These are phyloP conservation scores for Apamea anceps DNA, from an alignment of 2,888 invertebrate species.

Conservation along the genomic window DNA sequence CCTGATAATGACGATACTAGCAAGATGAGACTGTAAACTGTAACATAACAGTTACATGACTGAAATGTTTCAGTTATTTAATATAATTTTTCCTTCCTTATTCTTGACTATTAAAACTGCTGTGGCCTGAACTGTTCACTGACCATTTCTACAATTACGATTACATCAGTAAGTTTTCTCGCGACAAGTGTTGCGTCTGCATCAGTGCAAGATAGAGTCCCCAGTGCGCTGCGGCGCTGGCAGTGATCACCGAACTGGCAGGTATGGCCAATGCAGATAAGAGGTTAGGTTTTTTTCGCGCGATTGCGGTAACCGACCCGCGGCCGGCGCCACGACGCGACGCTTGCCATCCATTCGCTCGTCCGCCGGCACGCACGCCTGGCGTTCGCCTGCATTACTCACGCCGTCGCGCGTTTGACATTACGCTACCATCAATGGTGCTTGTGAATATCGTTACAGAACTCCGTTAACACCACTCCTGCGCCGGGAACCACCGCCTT, in stretches of 20 bases:
- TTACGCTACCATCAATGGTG: conserved; percentile 81
- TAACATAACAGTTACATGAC: not conserved
- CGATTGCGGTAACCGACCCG: conserved; percentile 83
- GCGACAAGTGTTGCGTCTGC: conserved; percentile 13
- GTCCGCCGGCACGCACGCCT: conserved; percentile 85
- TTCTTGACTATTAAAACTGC: not conserved
- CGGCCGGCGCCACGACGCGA: conserved; percentile 76
- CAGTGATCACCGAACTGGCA: conserved; percentile 63
- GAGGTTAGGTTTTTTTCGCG: conserved; percentile 84
- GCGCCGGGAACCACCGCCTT: conserved; percentile 53
- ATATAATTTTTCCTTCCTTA: conserved; percentile 24
- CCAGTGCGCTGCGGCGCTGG: conserved; percentile 26
- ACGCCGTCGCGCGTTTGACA: conserved; percentile 72
- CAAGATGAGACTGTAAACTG: conserved; percentile 26
- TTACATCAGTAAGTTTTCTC: not conserved
- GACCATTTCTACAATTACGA: not conserved
- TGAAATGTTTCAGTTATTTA: not conserved
- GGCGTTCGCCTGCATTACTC: conserved; percentile 74
- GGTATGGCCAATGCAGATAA: conserved; percentile 82
- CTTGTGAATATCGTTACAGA: conserved; percentile 81
- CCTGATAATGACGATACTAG: conserved; percentile 25
- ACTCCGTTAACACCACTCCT: conserved; percentile 67
- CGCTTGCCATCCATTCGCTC: conserved; percentile 84
- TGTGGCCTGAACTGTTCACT: not conserved
- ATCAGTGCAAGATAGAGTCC: conserved; percentile 23